Base-by-base conservation (phyloP, 2,113 vertebrate species). In the Corythornis vintsioides region DNA sequence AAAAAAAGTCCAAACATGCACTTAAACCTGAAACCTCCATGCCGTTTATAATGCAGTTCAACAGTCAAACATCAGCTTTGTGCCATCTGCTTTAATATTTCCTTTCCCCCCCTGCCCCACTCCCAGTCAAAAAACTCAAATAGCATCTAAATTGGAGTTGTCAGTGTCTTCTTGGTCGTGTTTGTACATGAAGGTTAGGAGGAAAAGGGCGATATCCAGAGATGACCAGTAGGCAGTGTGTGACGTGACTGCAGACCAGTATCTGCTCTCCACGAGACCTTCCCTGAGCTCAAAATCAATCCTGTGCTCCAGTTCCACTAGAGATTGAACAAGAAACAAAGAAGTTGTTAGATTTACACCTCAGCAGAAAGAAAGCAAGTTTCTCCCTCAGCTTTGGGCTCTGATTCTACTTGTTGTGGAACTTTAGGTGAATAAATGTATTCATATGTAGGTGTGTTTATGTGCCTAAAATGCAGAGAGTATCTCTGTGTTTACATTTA, bases 221-320 rank as follows among this genome's bases (percentile, higher is more conserved):
- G 99, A 99, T 48, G 98, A 99, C 99, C 99, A 99, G 64, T 99
- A 99, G 83, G 98, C 98, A 33, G 99, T 99, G 96, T 99, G 99
- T 0, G 99, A 99, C 0, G 99, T 99, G 96, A 99, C 99, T 1
- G 99, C 98, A 1, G 99, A 99, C 99, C 99, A 99, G 85, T 99
- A 99, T 88, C 99, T 98, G 96, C 98, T 99, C 96, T 99, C 99
- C 96, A 99, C 99, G 13, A 99, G 96, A 89, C 99, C 99, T 96
- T 99, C 99, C 88, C 99, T 97, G 87, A 99, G 98, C 96, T 99
- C 99, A 59, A 98, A 99, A 96, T 99, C 99, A 16, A 99, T 98
- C 87, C 99, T 98, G 80, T 98, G 98, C 96, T 99, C 99, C 98
- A 99, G 94, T 74, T 99, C 99, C 98, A 98, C 99, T 99, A 91